Conservation (phyloP, 2,797 vertebrate species). For the Nyctalus aviator region DNA sequence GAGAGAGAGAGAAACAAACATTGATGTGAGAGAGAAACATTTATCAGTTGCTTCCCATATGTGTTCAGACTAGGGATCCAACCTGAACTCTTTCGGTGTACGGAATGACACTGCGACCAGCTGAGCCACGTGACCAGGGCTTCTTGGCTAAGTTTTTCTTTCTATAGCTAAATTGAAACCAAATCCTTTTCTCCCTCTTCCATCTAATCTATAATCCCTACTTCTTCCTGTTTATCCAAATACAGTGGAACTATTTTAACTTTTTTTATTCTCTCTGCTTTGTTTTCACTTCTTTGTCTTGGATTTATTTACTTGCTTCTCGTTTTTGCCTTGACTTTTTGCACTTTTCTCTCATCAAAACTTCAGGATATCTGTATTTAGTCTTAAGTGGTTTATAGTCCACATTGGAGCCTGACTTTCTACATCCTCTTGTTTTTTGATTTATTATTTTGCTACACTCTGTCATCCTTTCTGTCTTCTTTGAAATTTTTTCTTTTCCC, state of each 20-base stretch:
- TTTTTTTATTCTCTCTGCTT: neutral
- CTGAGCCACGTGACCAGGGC: neutral
- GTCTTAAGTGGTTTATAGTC: neutral
- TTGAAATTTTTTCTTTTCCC: neutral
- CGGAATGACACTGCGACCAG: neutral
- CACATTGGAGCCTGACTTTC: neutral
- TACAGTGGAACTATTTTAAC: neutral
- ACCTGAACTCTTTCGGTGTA: neutral
- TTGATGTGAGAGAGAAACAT: neutral
- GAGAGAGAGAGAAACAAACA: neutral
- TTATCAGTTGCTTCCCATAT: neutral
- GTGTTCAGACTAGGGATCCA: neutral
- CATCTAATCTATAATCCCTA: neutral
- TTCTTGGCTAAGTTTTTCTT: slow-evolving; percentile 44
- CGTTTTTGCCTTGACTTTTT: slow-evolving; percentile 23
- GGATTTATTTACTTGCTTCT: slow-evolving; percentile 21
- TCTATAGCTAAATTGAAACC: neutral
- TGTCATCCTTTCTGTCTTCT: neutral
- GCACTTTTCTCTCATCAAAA: slow-evolving; percentile 21
- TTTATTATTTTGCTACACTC: neutral
- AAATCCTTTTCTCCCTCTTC: neutral
- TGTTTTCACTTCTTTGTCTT: neutral
- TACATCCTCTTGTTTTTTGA: neutral
- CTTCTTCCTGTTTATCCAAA: neutral
- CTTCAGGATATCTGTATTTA: neutral